Evolutionary conservation across 2,797 vertebrate genomes (phyloP), one percentile per base, ranked within the genome.

Genomic region (Trematomus bernacchii): DNA sequence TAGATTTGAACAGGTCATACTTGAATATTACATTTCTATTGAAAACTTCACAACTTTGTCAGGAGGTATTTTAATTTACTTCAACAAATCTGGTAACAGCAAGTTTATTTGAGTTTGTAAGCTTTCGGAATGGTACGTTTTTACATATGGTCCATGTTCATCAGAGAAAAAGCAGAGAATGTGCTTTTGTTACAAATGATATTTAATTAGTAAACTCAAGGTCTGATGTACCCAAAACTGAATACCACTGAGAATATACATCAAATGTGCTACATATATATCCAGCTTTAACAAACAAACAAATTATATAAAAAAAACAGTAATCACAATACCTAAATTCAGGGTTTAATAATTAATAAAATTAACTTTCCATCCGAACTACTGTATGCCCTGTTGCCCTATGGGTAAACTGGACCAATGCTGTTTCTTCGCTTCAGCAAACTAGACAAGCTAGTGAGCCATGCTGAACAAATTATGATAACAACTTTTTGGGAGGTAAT

Each of bases 31-130:
- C 43, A 19, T 50, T 73, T 37, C 7, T 4, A 47, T 43, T 59
- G 33, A 19, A 47, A 47, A 27, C 19, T 27, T 10, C 13, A 27
- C 23, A 53, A 27, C 40, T 27, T 1, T 33, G 18, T 69, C 13
- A 50, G 61, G 16, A 53, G 19, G 19, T 10, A 59, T 71, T 59
- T 37, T 18, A 23, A 51, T 8, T 67, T 64, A 23, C 12, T 42
- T 70, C 6, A 43, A 48, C 11, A 66, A 47, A 63, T 59, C 51
- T 47, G 43, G 61, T 59, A 40, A 66, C 10, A 51, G n/a, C 27
- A 37, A 51, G 37, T 50, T 16, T 40, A 14, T 66, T n/a, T 12
- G 3, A 30, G 23, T 74, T 50, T 46, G 19, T n/a, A 21, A 64
- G 53, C 12, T 37, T 57, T 15, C 18, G 47, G 52, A 54, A 18